phyloP scores from a whole-genome alignment of 2,888 invertebrate genomes.

The Mythimna loreyi region DNA sequence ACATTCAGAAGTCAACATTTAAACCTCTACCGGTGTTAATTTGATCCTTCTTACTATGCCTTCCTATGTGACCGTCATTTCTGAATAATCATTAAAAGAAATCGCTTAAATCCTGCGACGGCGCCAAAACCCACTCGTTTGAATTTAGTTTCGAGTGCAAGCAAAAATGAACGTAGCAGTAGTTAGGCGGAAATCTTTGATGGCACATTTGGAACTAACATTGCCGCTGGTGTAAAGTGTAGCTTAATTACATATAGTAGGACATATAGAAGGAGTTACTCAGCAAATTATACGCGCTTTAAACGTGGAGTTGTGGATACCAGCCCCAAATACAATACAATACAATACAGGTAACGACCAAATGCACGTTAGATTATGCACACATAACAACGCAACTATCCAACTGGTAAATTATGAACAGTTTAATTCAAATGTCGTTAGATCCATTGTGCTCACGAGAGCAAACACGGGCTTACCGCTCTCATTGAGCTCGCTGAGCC shows the following conservation, averaged over 20 bases:
- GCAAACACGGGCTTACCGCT: constrained; percentile 13
- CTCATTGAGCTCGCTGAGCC: constrained; percentile 7
- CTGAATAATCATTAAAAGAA: too few species aligned
- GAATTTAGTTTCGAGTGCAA: too few species aligned
- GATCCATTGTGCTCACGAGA: constrained; percentile 25
- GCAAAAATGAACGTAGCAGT: too few species aligned
- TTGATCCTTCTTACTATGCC: background rate
- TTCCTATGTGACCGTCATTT: too few species aligned
- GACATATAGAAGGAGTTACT: background rate
- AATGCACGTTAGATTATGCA: background rate
- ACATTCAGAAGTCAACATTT: background rate
- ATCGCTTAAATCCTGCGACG: too few species aligned
- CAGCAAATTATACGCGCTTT: too few species aligned
- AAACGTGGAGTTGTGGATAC: too few species aligned
- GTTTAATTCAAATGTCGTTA: constrained; percentile 31
- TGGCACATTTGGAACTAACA: background rate
- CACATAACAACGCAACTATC: background rate
- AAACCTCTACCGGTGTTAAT: background rate
- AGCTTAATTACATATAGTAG: too few species aligned
- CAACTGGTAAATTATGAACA: constrained; percentile 6
- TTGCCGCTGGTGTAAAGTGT: background rate
- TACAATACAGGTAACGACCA: too few species aligned
- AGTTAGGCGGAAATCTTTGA: too few species aligned
- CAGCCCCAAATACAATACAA: too few species aligned
- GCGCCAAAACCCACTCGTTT: too few species aligned